A percentile compares a stretch with the other conserved stretches of the same genome.
Conservation (phyloP, 2,797 vertebrate genomes). For the Sebastes minor region DNA sequence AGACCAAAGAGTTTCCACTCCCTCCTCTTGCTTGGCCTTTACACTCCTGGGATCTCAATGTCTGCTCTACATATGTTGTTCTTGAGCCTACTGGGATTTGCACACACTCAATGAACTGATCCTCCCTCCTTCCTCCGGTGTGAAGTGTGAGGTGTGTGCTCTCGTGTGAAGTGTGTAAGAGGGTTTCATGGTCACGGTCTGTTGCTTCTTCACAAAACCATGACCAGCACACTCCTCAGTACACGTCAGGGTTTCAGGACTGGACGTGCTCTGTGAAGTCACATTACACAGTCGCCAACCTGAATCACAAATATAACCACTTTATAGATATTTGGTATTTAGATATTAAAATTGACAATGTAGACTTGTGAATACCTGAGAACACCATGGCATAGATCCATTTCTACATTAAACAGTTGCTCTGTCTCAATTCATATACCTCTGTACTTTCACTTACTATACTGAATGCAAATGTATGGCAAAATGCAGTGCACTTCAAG, state of each 20-base stretch:
- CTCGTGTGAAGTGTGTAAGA: not conserved
- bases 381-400: not conserved
- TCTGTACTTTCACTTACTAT: too few species aligned
- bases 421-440: too few species aligned
- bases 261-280: not conserved
- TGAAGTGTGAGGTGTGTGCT: slow-evolving; percentile 11
- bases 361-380: not conserved
- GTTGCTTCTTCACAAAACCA: slow-evolving; percentile 30
- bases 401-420: not conserved
- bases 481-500: too few species aligned
- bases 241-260: not conserved
- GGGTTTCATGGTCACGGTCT: not conserved
- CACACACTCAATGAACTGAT: not conserved
- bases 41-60: slow-evolving; percentile 20
- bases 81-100: slow-evolving; percentile 3
- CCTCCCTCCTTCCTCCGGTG: not conserved
- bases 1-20: slow-evolving; percentile 29
- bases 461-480: too few species aligned
- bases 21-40: slow-evolving; percentile 20
- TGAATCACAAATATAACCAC: not conserved
- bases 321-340: not conserved
- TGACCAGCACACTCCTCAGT: not conserved
- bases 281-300: not conserved
- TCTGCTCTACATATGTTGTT: slow-evolving; percentile 48
- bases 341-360: not conserved